These are phyloP conservation scores for Acanthosepion pharaonis DNA, from an alignment of 2,888 invertebrate species.

Conservation along the genomic window DNA sequence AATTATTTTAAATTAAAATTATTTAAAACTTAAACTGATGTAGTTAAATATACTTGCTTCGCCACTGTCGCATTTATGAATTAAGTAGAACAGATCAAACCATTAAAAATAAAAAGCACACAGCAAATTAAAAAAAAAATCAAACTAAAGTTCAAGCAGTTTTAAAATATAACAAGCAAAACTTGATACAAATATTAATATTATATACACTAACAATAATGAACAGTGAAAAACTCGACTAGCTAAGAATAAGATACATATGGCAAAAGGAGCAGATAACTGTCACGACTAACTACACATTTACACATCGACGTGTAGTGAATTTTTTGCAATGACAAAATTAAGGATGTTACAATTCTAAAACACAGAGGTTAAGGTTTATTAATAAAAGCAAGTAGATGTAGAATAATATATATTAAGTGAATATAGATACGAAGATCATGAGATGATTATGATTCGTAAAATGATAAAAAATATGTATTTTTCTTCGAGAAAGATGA, in stretches of 20 bases:
- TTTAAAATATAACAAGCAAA: not conserved
- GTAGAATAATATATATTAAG: not conserved
- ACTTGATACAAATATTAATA: not conserved
- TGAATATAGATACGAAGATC: not conserved
- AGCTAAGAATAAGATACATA: not conserved
- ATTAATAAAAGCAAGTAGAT: not conserved
- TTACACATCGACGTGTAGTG: not conserved
- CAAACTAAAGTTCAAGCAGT: slow-evolving; percentile 8
- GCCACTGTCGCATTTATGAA: not conserved
- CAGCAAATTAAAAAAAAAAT: not conserved
- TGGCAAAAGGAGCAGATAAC: not conserved
- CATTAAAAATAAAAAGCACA: not conserved
- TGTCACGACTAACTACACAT: not conserved
- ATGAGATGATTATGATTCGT: not conserved
- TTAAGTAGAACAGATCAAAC: not conserved
- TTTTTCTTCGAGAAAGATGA: no score
- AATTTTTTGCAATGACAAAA: not conserved
- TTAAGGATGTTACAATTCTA: not conserved
- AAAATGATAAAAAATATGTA: not conserved
- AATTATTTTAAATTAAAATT: not conserved
- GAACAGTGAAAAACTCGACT: not conserved
- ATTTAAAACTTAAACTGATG: not conserved
- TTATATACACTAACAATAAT: not conserved
- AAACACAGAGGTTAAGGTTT: not conserved
- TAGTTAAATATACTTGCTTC: not conserved